A percentile compares a stretch with the other conserved stretches of the same genome.
Evolutionary conservation across 2,797 vertebrate species (phyloP).

Genomic region (Toxotes lorentzi): DNA sequence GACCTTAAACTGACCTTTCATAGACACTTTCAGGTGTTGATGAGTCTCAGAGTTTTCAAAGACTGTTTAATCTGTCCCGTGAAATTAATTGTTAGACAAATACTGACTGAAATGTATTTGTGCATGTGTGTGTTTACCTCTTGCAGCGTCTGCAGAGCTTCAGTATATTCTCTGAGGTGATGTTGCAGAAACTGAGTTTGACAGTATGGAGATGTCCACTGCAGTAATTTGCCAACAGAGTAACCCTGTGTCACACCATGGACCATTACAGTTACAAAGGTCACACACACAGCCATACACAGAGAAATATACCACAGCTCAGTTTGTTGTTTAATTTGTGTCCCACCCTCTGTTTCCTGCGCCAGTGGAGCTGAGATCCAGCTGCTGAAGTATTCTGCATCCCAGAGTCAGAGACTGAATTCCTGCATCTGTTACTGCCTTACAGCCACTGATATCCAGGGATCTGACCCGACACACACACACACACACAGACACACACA

Average conservation of each 20-base stretch:
- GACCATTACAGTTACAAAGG: background rate
- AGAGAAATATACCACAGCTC: background rate
- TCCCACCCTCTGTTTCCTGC: constrained; percentile 75
- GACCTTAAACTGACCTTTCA: background rate
- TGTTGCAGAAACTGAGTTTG: constrained; percentile 82
- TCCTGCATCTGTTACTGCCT: constrained; percentile 75
- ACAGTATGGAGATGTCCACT: constrained; percentile 67
- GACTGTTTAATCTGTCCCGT: background rate
- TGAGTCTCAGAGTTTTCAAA: background rate
- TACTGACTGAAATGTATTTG: background rate
- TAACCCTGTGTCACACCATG: constrained; percentile 51
- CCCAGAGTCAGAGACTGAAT: constrained; percentile 74
- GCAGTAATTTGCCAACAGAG: constrained; percentile 76
- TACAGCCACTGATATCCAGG: constrained; percentile 80
- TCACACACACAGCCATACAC: background rate
- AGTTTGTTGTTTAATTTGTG: background rate
- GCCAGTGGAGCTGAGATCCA: constrained; percentile 80
- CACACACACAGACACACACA: constrained; percentile 21
- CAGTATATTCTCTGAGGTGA: constrained; percentile 66
- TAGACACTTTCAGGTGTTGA: background rate
- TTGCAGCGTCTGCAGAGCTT: constrained; percentile 70
- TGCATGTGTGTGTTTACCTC: constrained; percentile 49
- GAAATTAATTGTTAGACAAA: background rate
- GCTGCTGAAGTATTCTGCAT: constrained; percentile 71
- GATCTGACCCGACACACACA: constrained; percentile 57